Base-by-base conservation (phyloP, 2,113 vertebrate species). In the Thymallus thymallus region DNA sequence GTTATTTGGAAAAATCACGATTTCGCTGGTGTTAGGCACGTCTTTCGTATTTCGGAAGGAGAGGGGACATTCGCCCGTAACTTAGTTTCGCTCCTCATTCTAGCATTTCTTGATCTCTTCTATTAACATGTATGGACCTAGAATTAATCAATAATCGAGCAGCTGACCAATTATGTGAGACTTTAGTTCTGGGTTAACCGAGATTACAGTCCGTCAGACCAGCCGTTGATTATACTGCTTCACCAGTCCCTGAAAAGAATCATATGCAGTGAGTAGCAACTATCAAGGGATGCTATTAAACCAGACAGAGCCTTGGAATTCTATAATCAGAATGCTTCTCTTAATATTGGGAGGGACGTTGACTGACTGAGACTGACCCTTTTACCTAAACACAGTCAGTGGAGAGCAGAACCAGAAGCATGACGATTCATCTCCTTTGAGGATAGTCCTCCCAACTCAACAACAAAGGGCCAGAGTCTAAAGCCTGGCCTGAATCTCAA, bases 391-490 rank as follows among this genome's bases (percentile, higher is more conserved):
- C 68, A 60, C 70, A 30, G 30, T 51, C 62, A 68, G 64, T 6
- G 64, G 62, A 64, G 29, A 64, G 26, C 62, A 26, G 16, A 35
- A 60, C 23, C 62, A 45, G 6, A 61, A 29, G 30, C 63, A 55
- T 76, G 88, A 73, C 64, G n/a, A 83, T 75, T 87, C 82, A 85
- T 76, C 83, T 70, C 68, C 60, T 74, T 77, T 79, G 68, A 76
- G 67, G 64, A 83, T 74, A 63, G 83, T 80, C 74, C 70, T 12
- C 58, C 72, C 30, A 78, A 23, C 83, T 71, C 32, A 74, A 66
- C 78, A 61, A 75, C 48, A 51, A 51, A 51, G 16, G 16, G 16
- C 16, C 48, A 18, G 48, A 51, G 48, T 51, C 48, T 51, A 55
- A 20, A 32, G 70, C 81, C 61, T 76, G 82, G 77, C 55, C 58